Conservation (phyloP, 2,888 invertebrate genomes). For the Apotomis capreana region DNA sequence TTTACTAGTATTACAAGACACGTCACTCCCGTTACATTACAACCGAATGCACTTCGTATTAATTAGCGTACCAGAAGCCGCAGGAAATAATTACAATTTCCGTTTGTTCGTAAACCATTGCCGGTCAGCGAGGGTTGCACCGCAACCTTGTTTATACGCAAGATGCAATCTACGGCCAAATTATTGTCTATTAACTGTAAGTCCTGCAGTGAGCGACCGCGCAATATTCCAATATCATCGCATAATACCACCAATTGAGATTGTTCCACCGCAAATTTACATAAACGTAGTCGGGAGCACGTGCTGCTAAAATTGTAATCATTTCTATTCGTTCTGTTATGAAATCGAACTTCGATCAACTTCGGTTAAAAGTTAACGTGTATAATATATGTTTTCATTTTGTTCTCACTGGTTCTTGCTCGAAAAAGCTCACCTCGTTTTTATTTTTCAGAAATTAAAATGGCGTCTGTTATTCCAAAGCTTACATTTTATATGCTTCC, state of each 20-base stretch:
- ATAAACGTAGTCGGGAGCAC: conserved; percentile 61
- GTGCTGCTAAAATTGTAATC: conserved; percentile 58
- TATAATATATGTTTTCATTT: conserved; percentile 1
- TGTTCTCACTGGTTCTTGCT: background rate
- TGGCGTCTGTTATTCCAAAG: background rate
- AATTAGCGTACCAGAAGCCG: conserved; percentile 24
- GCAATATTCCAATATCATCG: conserved; percentile 59
- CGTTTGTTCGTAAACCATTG: conserved; percentile 28
- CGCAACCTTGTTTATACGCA: conserved; percentile 46
- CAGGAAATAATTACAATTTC: conserved; percentile 29
- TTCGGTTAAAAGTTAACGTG: conserved; percentile 11
- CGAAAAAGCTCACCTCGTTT: background rate
- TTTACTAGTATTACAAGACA: background rate
- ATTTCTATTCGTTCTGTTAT: conserved; percentile 51
- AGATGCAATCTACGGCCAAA: conserved; percentile 56
- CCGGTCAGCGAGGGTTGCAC: conserved; percentile 8
- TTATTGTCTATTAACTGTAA: conserved; percentile 55
- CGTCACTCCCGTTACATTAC: background rate
- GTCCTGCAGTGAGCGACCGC: conserved; percentile 47
- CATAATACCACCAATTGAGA: conserved; percentile 61
- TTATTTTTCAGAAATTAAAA: background rate
- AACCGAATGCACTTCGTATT: conserved; percentile 9
- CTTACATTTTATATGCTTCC: background rate
- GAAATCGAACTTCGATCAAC: conserved; percentile 29
- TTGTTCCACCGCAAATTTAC: conserved; percentile 62